phyloP scores from a whole-genome alignment of 2,797 vertebrate genomes.

The Lacerta viridis region DNA sequence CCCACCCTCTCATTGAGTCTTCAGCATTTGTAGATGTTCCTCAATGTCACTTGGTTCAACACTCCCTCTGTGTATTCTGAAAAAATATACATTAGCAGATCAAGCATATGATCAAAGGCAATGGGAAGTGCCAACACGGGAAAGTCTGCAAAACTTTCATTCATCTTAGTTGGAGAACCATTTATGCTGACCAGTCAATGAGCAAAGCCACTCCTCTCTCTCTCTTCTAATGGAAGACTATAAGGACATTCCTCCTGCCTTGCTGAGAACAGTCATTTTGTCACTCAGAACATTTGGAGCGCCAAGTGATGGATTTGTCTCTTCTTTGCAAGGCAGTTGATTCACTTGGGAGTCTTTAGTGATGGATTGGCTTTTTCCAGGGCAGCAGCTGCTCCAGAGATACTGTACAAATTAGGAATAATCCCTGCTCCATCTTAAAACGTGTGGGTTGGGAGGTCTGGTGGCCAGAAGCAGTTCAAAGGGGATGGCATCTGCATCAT shows the following conservation, averaged over 20 bases:
- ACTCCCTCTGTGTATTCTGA: background rate
- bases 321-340: conserved; percentile 17
- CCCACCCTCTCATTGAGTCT: background rate
- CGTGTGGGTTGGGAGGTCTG: background rate
- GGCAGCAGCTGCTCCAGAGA: conserved; percentile 30
- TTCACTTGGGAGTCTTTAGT: conserved; percentile 24
- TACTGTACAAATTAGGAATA: conserved; percentile 17
- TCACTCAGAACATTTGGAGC: conserved; percentile 27
- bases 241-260: background rate
- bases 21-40: background rate
- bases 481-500: background rate
- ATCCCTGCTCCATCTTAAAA: conserved; percentile 16
- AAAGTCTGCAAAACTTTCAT: background rate
- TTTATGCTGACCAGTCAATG: background rate
- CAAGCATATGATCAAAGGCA: background rate
- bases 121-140: background rate
- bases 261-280: conserved; percentile 8
- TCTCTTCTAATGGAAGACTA: background rate
- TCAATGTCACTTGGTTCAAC: background rate
- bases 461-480: background rate
- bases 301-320: conserved; percentile 22
- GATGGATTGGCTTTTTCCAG: conserved; percentile 36
- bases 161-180: background rate
- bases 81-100: too few relatives aligned
- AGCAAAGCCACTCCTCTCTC: conserved; percentile 4